These are phyloP conservation scores for Pterocles gutturalis DNA, from an alignment of 2,113 vertebrate genomes.

Conservation along the genomic window DNA sequence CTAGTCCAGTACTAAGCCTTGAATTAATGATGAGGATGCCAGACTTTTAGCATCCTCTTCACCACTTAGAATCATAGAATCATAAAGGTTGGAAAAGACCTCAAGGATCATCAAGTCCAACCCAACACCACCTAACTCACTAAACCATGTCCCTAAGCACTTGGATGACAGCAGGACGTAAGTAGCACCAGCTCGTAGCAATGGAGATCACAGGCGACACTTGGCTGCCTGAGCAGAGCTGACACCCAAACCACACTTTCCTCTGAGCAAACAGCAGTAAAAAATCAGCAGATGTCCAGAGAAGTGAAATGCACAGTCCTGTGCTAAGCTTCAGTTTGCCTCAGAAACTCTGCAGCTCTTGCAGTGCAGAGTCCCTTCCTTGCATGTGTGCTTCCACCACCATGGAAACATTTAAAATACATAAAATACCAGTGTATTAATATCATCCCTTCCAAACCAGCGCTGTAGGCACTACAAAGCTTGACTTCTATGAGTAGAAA, in stretches of 20 bases:
- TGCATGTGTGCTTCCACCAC: not conserved
- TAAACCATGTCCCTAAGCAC: too few relatives aligned
- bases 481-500: not conserved
- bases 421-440: not conserved
- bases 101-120: too few relatives aligned
- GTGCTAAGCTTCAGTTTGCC: not conserved
- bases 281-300: not conserved
- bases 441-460: not conserved
- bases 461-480: not conserved
- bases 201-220: not conserved
- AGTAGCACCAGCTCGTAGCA: not conserved
- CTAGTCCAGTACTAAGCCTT: not conserved
- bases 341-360: not conserved
- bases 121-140: too few relatives aligned
- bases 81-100: too few relatives aligned
- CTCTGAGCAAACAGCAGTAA: not conserved
- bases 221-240: not conserved
- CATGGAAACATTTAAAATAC: not conserved
- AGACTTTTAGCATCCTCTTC: accelerated
- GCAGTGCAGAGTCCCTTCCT: not conserved
- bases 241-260: not conserved
- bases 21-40: not conserved
- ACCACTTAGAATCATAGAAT: too few relatives aligned
- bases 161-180: accelerated
- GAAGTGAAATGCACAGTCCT: not conserved